A percentile compares a stretch with the other conserved stretches of the same genome.
Conservation (phyloP, 2,888 invertebrate species). For the Andrena dorsata region DNA sequence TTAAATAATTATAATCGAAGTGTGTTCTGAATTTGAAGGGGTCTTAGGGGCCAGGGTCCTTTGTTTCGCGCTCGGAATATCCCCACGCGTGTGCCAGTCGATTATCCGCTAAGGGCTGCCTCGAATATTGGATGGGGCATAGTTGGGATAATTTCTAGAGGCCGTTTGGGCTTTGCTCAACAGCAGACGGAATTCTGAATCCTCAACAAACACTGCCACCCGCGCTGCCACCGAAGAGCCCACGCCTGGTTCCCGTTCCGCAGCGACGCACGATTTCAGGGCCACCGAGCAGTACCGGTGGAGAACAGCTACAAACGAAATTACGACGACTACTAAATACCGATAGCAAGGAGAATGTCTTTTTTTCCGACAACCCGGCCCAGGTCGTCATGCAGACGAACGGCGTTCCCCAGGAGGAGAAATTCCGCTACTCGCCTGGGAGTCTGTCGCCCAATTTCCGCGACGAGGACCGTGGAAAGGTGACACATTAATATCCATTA, state of each 20-base stretch:
- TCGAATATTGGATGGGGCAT: background rate
- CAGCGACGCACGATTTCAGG: slow-evolving; percentile 82
- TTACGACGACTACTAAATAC: slow-evolving; percentile 91
- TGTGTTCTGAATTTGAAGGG: too few relatives aligned
- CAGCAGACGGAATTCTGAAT: slow-evolving; percentile 79
- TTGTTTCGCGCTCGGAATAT: background rate
- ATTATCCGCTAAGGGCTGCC: background rate
- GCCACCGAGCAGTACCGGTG: slow-evolving; percentile 83
- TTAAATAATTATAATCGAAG: too few relatives aligned
- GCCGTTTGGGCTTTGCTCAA: slow-evolving; percentile 12
- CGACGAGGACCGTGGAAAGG: slow-evolving; percentile 77
- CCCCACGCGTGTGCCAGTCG: background rate
- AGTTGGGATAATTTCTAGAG: slow-evolving; percentile 1
- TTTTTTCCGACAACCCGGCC: slow-evolving; percentile 85
- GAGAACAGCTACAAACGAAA: slow-evolving; percentile 91
- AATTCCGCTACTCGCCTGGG: slow-evolving; percentile 80
- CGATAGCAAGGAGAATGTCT: slow-evolving; percentile 90
- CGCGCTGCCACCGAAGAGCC: slow-evolving; percentile 86
- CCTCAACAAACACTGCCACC: slow-evolving; percentile 83
- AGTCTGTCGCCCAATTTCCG: slow-evolving; percentile 79
- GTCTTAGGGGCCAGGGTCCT: too few relatives aligned
- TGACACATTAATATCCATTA: slow-evolving; percentile 41
- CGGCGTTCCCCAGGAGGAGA: slow-evolving; percentile 76
- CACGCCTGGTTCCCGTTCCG: slow-evolving; percentile 85
- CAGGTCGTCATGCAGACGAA: slow-evolving; percentile 63